These are phyloP conservation scores for Ardeotis arabs DNA, from an alignment of 2,113 vertebrate species.

Conservation along the genomic window DNA sequence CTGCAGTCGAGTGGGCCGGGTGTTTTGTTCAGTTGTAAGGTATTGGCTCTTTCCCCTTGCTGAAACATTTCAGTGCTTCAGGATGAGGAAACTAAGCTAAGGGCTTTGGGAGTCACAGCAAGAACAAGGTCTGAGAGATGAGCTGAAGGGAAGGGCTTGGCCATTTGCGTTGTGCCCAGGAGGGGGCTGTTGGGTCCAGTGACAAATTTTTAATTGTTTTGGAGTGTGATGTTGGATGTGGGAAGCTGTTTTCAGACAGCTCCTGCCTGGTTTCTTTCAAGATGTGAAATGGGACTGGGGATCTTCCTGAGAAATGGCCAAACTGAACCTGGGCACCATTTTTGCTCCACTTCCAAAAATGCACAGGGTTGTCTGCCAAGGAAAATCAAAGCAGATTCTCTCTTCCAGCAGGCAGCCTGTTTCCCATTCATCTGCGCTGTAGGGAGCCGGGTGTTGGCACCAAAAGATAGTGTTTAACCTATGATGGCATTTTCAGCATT, in stretches of 20 bases:
- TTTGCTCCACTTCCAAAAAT: not conserved
- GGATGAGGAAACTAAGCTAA: not conserved
- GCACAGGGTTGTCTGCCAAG: not conserved
- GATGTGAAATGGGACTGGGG: not conserved
- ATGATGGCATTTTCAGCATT: not conserved
- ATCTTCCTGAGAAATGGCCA: not conserved
- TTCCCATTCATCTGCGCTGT: not conserved
- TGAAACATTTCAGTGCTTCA: not conserved
- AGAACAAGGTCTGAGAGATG: not conserved
- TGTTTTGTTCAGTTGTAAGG: not conserved
- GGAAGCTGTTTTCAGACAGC: not conserved
- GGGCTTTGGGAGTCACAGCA: not conserved
- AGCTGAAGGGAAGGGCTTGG: not conserved
- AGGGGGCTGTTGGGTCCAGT: not conserved
- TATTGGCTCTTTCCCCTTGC: not conserved
- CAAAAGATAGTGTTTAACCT: not conserved
- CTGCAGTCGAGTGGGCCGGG: fast-evolving
- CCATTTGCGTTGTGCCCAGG: fast-evolving
- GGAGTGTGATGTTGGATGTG: not conserved
- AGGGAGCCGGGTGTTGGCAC: not conserved
- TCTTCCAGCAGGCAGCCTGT: not conserved
- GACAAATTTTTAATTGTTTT: not conserved
- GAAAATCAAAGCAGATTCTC: not conserved
- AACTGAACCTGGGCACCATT: not conserved
- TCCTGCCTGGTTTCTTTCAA: not conserved